These are phyloP conservation scores for Apogon hyalosoma DNA, from an alignment of 2,797 vertebrate species.

Conservation along the genomic window DNA sequence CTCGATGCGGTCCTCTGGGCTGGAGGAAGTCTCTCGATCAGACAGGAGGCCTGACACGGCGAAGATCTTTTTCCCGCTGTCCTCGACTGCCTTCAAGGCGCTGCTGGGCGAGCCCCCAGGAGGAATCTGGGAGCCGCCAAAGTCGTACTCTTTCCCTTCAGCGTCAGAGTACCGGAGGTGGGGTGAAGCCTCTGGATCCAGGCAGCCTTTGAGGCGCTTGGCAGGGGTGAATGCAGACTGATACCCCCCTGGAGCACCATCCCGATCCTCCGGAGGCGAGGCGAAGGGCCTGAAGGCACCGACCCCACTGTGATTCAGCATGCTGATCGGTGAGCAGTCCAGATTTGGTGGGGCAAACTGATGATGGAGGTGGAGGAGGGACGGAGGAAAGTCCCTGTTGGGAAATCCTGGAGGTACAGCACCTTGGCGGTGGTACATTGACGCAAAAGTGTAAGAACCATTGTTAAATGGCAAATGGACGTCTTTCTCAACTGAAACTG, in stretches of 20 bases:
- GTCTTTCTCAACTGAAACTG: conserved; percentile 96
- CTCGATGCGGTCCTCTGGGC: conserved; percentile 97
- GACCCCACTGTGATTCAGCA: conserved; percentile 98
- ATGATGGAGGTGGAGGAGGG: conserved; percentile 97
- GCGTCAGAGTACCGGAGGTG: conserved; percentile 99
- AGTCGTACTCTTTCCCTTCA: conserved; percentile 99
- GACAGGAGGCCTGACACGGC: conserved; percentile 98
- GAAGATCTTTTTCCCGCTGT: conserved; percentile 98
- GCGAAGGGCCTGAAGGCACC: conserved; percentile 98
- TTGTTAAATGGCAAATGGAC: conserved; percentile 99
- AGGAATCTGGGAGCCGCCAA: conserved; percentile 93
- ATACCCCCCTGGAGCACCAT: conserved; percentile 91
- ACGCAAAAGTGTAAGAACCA: conserved; percentile 98
- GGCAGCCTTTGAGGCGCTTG: conserved; percentile 98
- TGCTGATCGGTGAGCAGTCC: conserved; percentile 98
- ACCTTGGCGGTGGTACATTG: conserved; percentile 98
- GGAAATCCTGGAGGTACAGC: conserved; percentile 94
- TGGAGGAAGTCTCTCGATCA: conserved; percentile 97
- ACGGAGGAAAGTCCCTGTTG: conserved; percentile 97
- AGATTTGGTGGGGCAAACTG: conserved; percentile 98
- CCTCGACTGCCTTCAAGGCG: conserved; percentile 94
- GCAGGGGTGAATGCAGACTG: conserved; percentile 98
- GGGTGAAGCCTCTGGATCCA: conserved; percentile 94
- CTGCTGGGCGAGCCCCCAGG: conserved; percentile 92
- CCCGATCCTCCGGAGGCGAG: conserved; percentile 93